These are phyloP conservation scores for Drosophila neonasuta DNA, from an alignment of 2,888 invertebrate species.

Conservation along the genomic window DNA sequence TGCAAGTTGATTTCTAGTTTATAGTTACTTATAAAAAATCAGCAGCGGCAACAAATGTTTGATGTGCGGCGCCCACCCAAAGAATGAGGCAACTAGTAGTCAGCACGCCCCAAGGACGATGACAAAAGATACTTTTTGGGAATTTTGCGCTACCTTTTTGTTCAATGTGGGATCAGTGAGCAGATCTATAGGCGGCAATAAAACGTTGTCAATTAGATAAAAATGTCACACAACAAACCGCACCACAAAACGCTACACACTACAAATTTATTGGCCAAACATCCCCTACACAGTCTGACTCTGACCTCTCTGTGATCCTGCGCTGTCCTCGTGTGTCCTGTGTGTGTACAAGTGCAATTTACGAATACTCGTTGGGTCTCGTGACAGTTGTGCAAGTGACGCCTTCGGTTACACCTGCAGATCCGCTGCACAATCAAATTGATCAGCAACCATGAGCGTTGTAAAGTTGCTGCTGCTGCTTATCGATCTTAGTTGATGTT, in stretches of 20 bases:
- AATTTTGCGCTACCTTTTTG: slow-evolving; percentile 39
- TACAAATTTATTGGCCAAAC: slow-evolving; percentile 73
- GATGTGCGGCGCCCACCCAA: slow-evolving; percentile 51
- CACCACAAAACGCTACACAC: slow-evolving; percentile 47
- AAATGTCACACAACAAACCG: slow-evolving; percentile 82
- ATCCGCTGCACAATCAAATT: slow-evolving; percentile 7
- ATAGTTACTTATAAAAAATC: slow-evolving; percentile 11
- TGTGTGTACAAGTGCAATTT: slow-evolving; percentile 64
- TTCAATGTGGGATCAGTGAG: slow-evolving; percentile 32
- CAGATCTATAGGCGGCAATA: slow-evolving; percentile 57
- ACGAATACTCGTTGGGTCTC: slow-evolving; percentile 56
- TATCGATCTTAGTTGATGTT: slow-evolving; percentile 65
- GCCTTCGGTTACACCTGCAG: slow-evolving; percentile 75
- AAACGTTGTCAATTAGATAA: slow-evolving; percentile 80
- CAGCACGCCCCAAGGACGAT: slow-evolving; percentile 70
- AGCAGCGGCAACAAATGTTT: slow-evolving; percentile 41
- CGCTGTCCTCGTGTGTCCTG: slow-evolving; percentile 41
- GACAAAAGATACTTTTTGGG: slow-evolving; percentile 9
- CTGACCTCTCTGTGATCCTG: slow-evolving; percentile 21
- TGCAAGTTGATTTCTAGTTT: slow-evolving; percentile 19
- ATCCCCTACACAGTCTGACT: slow-evolving; percentile 28
- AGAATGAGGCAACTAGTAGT: slow-evolving; percentile 27
- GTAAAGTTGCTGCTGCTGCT: slow-evolving; percentile 43
- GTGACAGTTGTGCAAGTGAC: slow-evolving; percentile 71
- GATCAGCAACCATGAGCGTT: slow-evolving; percentile 35